Evolutionary conservation across 2,888 invertebrate genomes (phyloP), one percentile per base, ranked within the genome.

Genomic region (Melieria omissa): DNA sequence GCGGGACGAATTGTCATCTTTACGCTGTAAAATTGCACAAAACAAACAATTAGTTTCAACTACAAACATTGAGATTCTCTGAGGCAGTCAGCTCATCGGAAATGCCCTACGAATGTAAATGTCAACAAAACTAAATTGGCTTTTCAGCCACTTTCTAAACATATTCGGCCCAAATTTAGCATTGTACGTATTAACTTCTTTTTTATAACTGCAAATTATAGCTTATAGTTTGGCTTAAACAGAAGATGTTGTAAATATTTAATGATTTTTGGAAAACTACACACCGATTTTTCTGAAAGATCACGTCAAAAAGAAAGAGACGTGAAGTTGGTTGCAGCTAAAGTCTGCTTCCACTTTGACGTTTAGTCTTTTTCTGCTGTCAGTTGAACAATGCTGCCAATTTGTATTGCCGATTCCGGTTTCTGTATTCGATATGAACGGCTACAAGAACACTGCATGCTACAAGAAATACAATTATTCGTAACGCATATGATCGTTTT

Each of bases 1-100:
- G 95, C 93, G 81, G 97, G 96, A 88, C 95, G 90, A 86, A 95
- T 95, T 86, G 96, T 94, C 94, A 95, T 95, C 89, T 90, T 93
- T 79, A 16, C 52, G 12, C 70, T 70, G 52, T 12, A 44, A 64
- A 57, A 47, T 49, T 10, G 29, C 29, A 29, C 29, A 29, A 29
- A 29, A 29, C 29, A 29, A 29, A 29, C 2, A 29, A 29, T 49
- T 60, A 8, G 4, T 14, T n/a, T 57, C 10, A 55, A 16, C 45
- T 9, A 7, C 44, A 45, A 61, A 41, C 10, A n/a, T 10, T 6
- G 41, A n/a, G n/a, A 42, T 60, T n/a, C 10, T 41, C 47, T 12
- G 5, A 60, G 47, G 10, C 14, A n/a, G 9, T 7, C 47, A 46
- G 29, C n/a, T 3, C 10, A 61, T 67, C 6, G 29, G 12, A 9